phyloP scores from a whole-genome alignment of 2,888 invertebrate species.

The Drosophila subquinaria region DNA sequence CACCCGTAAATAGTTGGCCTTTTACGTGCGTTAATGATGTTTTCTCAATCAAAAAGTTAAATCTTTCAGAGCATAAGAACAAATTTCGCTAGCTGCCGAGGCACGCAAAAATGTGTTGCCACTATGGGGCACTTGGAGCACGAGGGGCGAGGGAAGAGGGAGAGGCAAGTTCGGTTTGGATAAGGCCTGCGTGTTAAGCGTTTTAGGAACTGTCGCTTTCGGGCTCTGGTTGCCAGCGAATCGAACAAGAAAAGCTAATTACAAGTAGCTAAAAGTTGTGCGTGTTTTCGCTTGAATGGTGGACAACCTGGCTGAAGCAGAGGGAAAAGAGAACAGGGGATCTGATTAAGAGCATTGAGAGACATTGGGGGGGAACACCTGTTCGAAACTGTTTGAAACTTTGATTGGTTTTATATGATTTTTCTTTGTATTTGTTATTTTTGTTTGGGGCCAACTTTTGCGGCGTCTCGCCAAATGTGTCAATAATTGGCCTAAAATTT shows the following conservation, averaged over 20 bases:
- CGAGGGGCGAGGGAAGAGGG: background rate
- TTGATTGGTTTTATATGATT: slow-evolving; percentile 75
- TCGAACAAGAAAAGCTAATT: slow-evolving; percentile 81
- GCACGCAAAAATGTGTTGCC: slow-evolving; percentile 69
- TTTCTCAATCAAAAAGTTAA: slow-evolving; percentile 84
- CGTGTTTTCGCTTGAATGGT: slow-evolving; percentile 67
- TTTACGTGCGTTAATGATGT: slow-evolving; percentile 83
- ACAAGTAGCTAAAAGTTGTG: slow-evolving; percentile 79
- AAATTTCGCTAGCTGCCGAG: slow-evolving; percentile 61
- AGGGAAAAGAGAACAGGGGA: background rate
- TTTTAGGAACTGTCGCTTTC: slow-evolving; percentile 61
- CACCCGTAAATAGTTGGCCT: slow-evolving; percentile 74
- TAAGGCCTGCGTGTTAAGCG: slow-evolving; percentile 64
- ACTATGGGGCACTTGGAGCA: slow-evolving; percentile 3
- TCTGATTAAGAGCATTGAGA: slow-evolving; percentile 26
- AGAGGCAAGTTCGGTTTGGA: slow-evolving; percentile 22
- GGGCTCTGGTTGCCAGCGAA: slow-evolving; percentile 64
- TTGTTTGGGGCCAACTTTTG: slow-evolving; percentile 16
- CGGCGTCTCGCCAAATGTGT: slow-evolving; percentile 61
- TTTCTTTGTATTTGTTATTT: slow-evolving; percentile 1
- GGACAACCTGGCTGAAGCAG: slow-evolving; percentile 39
- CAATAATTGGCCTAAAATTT: slow-evolving; percentile 68
- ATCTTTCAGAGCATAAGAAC: slow-evolving; percentile 73
- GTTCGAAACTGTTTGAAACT: slow-evolving; percentile 73
- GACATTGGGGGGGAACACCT: slow-evolving; percentile 55